These are phyloP conservation scores for Gallinago nigripennis DNA, from an alignment of 2,797 vertebrate species.

Conservation along the genomic window DNA sequence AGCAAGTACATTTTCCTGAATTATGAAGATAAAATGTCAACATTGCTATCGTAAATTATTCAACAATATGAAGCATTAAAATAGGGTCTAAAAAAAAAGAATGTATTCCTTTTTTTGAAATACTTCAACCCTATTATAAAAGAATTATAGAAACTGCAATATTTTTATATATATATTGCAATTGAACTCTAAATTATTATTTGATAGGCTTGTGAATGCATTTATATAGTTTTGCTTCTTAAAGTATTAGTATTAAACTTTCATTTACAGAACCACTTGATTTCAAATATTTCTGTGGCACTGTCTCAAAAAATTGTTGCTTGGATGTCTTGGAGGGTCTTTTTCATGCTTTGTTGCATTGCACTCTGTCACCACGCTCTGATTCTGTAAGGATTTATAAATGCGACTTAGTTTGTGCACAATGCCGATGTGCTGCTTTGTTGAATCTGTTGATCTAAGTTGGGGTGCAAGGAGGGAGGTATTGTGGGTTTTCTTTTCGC, in stretches of 20 bases:
- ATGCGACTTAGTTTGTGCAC: background rate
- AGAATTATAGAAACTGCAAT: background rate
- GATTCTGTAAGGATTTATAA: background rate
- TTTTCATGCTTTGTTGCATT: background rate
- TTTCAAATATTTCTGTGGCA: background rate
- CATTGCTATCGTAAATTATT: background rate
- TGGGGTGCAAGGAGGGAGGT: background rate
- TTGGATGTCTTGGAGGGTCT: background rate
- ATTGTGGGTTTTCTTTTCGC: background rate
- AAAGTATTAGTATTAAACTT: background rate
- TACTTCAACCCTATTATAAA: background rate
- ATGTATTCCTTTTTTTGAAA: background rate
- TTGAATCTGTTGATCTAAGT: background rate
- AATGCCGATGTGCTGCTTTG: background rate
- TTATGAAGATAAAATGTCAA: conserved; percentile 8
- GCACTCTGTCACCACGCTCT: background rate
- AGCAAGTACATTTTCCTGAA: conserved; percentile 46
- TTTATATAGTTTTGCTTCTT: background rate
- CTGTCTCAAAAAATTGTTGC: background rate
- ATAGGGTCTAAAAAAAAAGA: background rate
- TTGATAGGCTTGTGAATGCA: background rate
- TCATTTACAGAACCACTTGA: background rate
- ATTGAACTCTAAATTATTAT: background rate
- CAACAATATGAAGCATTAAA: background rate
- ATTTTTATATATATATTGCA: background rate